A percentile compares a stretch with the other conserved stretches of the same genome.
Evolutionary conservation across 2,888 invertebrate genomes (phyloP).

Genomic region (Hyles lineata): DNA sequence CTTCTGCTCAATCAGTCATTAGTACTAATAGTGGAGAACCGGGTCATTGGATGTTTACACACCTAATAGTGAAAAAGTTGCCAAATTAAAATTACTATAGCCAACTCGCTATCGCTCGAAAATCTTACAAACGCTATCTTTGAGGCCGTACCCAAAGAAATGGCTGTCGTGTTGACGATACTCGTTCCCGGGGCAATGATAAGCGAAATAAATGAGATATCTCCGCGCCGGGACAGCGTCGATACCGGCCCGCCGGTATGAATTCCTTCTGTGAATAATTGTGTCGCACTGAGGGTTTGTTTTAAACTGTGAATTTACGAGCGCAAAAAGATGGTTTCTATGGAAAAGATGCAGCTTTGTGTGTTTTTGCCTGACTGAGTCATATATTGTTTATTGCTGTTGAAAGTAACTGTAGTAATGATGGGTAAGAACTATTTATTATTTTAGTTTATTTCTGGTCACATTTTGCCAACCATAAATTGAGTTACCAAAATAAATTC

Average conservation of each 20-base stretch:
- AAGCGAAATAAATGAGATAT: constrained; percentile 75
- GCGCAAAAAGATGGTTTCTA: constrained; percentile 40
- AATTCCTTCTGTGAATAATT: constrained; percentile 52
- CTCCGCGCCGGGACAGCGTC: constrained; percentile 57
- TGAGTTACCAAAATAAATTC: too few species aligned
- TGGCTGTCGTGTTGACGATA: constrained; percentile 66
- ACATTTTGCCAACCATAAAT: too few species aligned
- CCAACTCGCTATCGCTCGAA: background rate
- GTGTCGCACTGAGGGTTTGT: constrained; percentile 39
- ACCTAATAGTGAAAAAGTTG: too few species aligned
- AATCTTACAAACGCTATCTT: constrained; percentile 16
- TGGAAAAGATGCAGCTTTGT: constrained; percentile 26
- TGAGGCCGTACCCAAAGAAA: constrained; percentile 56
- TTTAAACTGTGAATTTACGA: constrained; percentile 42
- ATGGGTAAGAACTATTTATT: too few species aligned
- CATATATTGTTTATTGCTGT: background rate
- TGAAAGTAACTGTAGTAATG: background rate
- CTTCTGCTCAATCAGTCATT: too few species aligned
- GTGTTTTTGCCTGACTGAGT: background rate
- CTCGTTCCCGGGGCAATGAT: constrained; percentile 67
- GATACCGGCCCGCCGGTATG: constrained; percentile 50
- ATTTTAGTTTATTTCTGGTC: too few species aligned
- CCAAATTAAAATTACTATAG: too few species aligned
- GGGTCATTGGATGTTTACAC: too few species aligned
- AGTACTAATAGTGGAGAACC: too few species aligned